phyloP scores from a whole-genome alignment of 2,113 vertebrate species.

The Tympanuchus pallidicinctus region DNA sequence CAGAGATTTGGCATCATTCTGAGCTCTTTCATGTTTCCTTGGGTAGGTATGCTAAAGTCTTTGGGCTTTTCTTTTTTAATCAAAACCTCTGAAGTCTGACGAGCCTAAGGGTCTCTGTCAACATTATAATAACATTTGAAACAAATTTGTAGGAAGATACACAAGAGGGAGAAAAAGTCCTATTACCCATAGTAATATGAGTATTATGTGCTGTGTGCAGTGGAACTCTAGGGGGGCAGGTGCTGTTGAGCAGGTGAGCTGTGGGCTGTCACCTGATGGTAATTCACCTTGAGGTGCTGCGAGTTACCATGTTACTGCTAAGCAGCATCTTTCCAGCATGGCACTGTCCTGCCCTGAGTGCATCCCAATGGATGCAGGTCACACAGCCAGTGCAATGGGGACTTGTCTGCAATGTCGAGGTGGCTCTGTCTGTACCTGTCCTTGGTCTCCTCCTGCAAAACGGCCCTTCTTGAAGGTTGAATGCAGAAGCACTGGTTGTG shows the following conservation, averaged over 20 bases:
- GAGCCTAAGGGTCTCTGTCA: not conserved
- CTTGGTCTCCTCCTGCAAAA: not conserved
- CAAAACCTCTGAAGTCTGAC: not conserved
- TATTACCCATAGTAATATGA: accelerated
- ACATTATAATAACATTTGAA: not conserved
- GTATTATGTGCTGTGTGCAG: accelerated
- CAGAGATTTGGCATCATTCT: accelerated
- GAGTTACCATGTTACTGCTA: no score
- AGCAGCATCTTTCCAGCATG: not conserved
- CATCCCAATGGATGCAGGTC: not conserved
- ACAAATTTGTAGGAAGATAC: not conserved
- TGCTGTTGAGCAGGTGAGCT: not conserved
- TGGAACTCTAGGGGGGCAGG: not conserved
- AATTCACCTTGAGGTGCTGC: no score
- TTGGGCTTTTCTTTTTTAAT: not conserved
- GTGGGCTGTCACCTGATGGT: accelerated
- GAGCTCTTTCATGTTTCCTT: not conserved
- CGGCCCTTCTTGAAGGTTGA: not conserved
- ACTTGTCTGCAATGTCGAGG: not conserved
- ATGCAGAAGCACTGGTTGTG: accelerated
- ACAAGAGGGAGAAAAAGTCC: not conserved
- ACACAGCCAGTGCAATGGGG: not conserved
- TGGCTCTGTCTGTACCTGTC: not conserved
- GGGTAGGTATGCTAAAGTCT: not conserved
- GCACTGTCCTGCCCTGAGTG: not conserved